A percentile compares a stretch with the other conserved stretches of the same genome.
These are phyloP conservation scores for Helicorthomorpha holstii DNA, from an alignment of 1,140 invertebrate species.

Conservation along the genomic window DNA sequence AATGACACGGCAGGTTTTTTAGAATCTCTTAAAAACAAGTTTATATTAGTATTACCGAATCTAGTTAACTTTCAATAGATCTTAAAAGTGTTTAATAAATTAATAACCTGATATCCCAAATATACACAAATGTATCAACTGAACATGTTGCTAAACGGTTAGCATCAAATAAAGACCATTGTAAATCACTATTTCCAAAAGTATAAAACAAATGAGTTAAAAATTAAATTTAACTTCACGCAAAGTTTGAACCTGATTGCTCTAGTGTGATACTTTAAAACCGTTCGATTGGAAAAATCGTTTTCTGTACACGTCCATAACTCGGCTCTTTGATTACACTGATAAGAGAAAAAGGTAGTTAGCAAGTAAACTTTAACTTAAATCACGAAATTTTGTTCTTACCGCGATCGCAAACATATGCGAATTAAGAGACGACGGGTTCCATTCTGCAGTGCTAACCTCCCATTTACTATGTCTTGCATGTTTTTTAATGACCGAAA, in stretches of 20 bases:
- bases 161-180: constrained; percentile 81
- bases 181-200: constrained; percentile 58
- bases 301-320: constrained; percentile 50
- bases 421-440: constrained; percentile 54
- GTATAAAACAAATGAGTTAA: constrained; percentile 1
- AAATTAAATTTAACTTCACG: neutral
- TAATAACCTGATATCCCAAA: constrained; percentile 62
- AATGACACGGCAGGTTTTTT: constrained; percentile 60
- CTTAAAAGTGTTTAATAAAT: neutral
- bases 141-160: constrained; percentile 80
- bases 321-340: constrained; percentile 52
- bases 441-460: constrained; percentile 80
- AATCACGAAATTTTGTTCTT: constrained; percentile 31
- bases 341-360: constrained; percentile 5
- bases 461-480: constrained; percentile 83
- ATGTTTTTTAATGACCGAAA: constrained; percentile 55
- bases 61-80: neutral
- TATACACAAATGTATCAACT: constrained; percentile 78
- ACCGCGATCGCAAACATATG: constrained; percentile 79
- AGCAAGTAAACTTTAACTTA: constrained; percentile 4
- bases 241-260: constrained; percentile 37
- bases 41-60: neutral
- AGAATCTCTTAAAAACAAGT: constrained; percentile 46
- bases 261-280: constrained; percentile 66
- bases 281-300: constrained; percentile 47